Base-by-base conservation (phyloP, 1,140 invertebrate genomes). In the Pogonomyrmex californicus region DNA sequence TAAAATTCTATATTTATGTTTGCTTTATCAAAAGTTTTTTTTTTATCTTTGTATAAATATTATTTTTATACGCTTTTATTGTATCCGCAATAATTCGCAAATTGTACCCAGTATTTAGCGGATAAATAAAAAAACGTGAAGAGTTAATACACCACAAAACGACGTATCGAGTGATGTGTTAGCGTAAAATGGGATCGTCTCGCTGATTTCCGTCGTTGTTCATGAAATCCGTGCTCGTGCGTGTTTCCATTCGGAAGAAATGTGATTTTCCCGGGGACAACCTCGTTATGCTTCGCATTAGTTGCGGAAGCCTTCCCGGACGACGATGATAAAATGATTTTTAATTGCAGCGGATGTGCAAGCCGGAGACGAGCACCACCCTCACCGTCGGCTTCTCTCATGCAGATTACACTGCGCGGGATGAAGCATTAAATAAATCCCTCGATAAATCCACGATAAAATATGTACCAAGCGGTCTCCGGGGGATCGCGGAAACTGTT, bases 251-350 rank as follows among this genome's bases (percentile, higher is more conserved):
- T 54, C 77, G 38, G 66, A 36, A 36, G 33, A 70, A 70, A 73
- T 82, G 38, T 60, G 56, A 73, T 82, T 82, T 82, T 82, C 66
- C 47, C 30, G 17, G 54, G 17, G 38, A 73, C 41, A 82, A 60
- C 41, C 17, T 23, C 23, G 66, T 38, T 82, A 87, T 62, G 33
- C 7, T 62, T 49, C 30, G 68, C 17, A 81, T 71, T 76, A 62
- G 56, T 12, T 51, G 38, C 17, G 68, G 47, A 41, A 56, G 12
- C 33, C 36, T 6, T 71, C 38, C n/a, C 44, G 36, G 30, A 56
- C 14, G 30, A 56, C 33, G 14, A 70, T 70, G 76, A 81, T 70
- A 63, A 79, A 88, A 62, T 63, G 73, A 65, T 79, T 88, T 68
- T 86, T 63, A 79, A 87, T 86, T 58, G 51, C 58, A 6, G 14